These are phyloP conservation scores for Scaptomyza polygonia DNA, from an alignment of 2,888 invertebrate genomes.

Conservation along the genomic window DNA sequence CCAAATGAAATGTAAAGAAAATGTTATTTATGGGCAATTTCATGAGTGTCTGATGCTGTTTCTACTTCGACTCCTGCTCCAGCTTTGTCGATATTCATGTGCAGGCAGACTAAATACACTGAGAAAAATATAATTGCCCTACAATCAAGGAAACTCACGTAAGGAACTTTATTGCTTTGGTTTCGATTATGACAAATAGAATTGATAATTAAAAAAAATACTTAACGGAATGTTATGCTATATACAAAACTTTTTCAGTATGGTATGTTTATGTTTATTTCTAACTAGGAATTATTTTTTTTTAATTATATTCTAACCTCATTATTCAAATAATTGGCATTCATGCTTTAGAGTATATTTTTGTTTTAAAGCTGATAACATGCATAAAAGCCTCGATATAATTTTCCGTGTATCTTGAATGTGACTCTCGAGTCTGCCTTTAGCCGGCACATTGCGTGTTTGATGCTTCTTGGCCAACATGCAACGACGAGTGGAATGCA, in stretches of 20 bases:
- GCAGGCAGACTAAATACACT: conserved; percentile 17
- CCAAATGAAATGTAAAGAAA: conserved; percentile 81
- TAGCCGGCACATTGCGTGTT: conserved; percentile 62
- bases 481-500: conserved; percentile 71
- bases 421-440: conserved; percentile 5
- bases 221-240: no score
- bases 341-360: no score
- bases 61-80: conserved; percentile 5
- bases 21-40: conserved; percentile 81
- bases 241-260: no score
- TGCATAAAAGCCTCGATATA: no score
- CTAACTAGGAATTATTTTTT: no score
- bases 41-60: conserved; percentile 72
- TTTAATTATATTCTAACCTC: no score
- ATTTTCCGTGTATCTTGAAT: not conserved
- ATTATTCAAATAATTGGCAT: no score
- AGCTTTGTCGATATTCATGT: conserved; percentile 29
- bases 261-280: no score
- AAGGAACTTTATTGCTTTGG: no score
- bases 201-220: not conserved
- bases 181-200: not conserved
- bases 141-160: not conserved
- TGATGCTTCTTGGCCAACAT: conserved; percentile 56
- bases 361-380: no score
- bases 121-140: not conserved